These are phyloP conservation scores for Urocitellus parryii DNA, from an alignment of 2,113 vertebrate species.

Conservation along the genomic window DNA sequence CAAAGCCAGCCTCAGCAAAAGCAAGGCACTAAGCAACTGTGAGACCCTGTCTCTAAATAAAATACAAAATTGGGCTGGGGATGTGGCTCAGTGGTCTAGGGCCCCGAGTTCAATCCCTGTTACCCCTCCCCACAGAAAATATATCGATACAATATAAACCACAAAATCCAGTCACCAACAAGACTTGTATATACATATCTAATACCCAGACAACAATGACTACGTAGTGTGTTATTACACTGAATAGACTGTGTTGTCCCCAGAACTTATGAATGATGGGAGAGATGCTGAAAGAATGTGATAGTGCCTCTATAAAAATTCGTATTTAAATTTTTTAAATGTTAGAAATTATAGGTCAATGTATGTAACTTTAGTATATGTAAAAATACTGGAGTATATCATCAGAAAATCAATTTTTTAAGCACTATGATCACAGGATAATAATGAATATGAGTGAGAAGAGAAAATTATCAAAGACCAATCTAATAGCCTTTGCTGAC, in stretches of 20 bases:
- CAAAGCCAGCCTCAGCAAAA: no score
- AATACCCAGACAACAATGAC: background rate
- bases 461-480: conserved; percentile 71
- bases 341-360: conserved; percentile 26
- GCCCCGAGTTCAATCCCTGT: no score
- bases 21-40: no score
- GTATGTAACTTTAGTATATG: background rate
- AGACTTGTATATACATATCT: background rate
- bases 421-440: conserved; percentile 51
- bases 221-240: background rate
- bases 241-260: background rate
- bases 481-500: conserved; percentile 72
- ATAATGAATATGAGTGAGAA: conserved; percentile 55
- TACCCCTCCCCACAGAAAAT: no score
- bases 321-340: conserved; percentile 5
- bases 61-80: no score
- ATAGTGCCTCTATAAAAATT: background rate
- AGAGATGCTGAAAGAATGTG: background rate
- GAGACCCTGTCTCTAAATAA: no score
- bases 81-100: no score
- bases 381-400: conserved; percentile 37
- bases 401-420: conserved; percentile 55
- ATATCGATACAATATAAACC: background rate
- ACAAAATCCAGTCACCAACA: background rate
- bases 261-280: background rate